Conservation (phyloP, 2,113 vertebrate species). For the Dipodomys spectabilis region DNA sequence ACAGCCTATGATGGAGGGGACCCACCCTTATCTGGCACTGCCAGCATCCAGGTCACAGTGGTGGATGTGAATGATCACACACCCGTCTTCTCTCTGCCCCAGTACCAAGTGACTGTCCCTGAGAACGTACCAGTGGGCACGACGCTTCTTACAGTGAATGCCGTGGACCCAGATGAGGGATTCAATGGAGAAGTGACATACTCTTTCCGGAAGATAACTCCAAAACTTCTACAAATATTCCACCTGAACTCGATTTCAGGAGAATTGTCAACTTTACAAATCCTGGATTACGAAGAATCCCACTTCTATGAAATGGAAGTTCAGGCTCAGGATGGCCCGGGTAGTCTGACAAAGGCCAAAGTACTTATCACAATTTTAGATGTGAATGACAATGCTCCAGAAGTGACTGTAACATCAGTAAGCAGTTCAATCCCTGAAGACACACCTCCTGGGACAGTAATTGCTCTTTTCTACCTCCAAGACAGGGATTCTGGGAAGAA, state of each 20-base stretch:
- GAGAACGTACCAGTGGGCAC: conserved; percentile 87
- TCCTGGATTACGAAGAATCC: conserved; percentile 82
- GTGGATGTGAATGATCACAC: conserved; percentile 86
- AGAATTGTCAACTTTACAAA: conserved; percentile 69
- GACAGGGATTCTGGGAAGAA: conserved; percentile 88
- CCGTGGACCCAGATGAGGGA: conserved; percentile 86
- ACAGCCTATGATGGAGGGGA: conserved; percentile 88
- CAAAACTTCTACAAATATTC: conserved; percentile 71
- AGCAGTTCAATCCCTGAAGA: conserved; percentile 84
- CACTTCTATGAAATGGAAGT: conserved; percentile 80
- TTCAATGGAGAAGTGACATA: conserved; percentile 81
- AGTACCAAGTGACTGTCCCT: conserved; percentile 84
- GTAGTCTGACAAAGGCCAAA: conserved; percentile 84
- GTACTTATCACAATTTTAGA: conserved; percentile 86
- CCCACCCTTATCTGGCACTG: conserved; percentile 86
- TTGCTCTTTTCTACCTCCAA: conserved; percentile 86
- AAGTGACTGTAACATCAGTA: conserved; percentile 78
- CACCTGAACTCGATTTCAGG: conserved; percentile 74
- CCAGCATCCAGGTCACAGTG: conserved; percentile 84
- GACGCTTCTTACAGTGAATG: conserved; percentile 84
- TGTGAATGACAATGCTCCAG: conserved; percentile 86
- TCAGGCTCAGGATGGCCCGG: conserved; percentile 87
- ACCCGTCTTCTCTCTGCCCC: conserved; percentile 79
- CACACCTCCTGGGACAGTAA: conserved; percentile 80
- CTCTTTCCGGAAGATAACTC: conserved; percentile 76